Base-by-base conservation (phyloP, 2,797 vertebrate species). In the Lates japonicus region DNA sequence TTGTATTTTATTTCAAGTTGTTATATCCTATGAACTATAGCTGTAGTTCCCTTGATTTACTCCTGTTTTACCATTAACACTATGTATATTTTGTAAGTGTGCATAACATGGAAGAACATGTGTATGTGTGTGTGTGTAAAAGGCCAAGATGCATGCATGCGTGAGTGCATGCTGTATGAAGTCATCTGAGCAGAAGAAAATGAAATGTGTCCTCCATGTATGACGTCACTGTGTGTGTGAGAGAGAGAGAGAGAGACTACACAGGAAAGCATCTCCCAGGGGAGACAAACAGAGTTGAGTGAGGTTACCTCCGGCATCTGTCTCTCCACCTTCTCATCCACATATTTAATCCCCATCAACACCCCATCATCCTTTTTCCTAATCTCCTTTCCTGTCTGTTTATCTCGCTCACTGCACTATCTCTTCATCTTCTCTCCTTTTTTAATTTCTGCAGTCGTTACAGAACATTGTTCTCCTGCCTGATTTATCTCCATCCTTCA, bases 281-380 rank as follows among this genome's bases (percentile, higher is more conserved):
- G 58, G 76, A 68, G 31, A 25, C 12, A 29, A 29, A 29, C 12
- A 3, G 41, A 74, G 48, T 22, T 2, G 0, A 62, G 63, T n/a
- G 68, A n/a, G 37, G 72, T 66, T 66, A 73, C 51, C 64, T 80
- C 62, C 62, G 70, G 73, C 76, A 67, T 86, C 70, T 80, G 39
- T 79, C 59, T 81, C 22, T 70, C 55, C 29, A 42, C 72, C 65
- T 78, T 29, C 25, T 78, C 74, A 64, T 80, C 39, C 76, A 39
- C 70, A 62, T 62, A 62, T 83, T 76, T 87, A 71, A 85, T 80
- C 61, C 61, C 55, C 78, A 84, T 84, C 68, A 80, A 60, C 70
- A 49, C 68, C 19, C 61, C 20, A 66, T 76, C 85, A 63, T 77
- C 20, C 16, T 55, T 74, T 72, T 33, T 22, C 2, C 33, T 78